Base-by-base conservation (phyloP, 2,888 invertebrate genomes). In the Dryadula phaetusa region DNA sequence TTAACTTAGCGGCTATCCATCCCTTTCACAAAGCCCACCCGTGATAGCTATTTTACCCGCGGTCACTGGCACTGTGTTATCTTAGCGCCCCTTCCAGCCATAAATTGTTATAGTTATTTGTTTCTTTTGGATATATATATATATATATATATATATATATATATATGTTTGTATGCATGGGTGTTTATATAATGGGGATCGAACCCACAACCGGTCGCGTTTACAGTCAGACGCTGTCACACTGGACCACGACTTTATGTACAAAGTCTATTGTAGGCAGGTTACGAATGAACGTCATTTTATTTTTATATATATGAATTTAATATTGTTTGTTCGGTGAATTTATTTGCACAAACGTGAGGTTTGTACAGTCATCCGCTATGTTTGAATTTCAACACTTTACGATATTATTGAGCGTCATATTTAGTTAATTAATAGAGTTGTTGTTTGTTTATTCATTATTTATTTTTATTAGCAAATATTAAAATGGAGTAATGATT, bases 1-100 rank as follows among this genome's bases (percentile, higher is more conserved):
- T 60, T 46, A 46, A 60, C 32, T 44, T 16, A n/a, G 16, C 25
- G 25, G 25, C 32, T 4, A 8, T 28, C 25, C 32, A 16, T 28
- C 52, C 32, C 52, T 16, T 52, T 16, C 12, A 32, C 28, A 16
- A 52, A 52, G 32, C 25, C 32, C n/a, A n/a, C 16, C 25, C 28
- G 28, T 16, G 52, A 32, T n/a, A 32, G 52, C 32, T 32, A 32
- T 32, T n/a, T 46, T 16, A 44, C 10, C 14, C 0, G 22, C 37
- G 54, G n/a, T 20, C 37, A 37, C 54, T 44, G 28, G 58, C 28
- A 16, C 18, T 44, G 16, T 12, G 60, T 60, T 60, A 60, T 60
- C 60, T 37, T 8, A 3, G n/a, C 20, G 54, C 22, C n/a, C 25
- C 56, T 56, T 56, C 20, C 10, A 56, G 56, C 40, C 40, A 25